phyloP scores from a whole-genome alignment of 64 coral and sea anemone genomes.

The Pocillopora damicornis region DNA sequence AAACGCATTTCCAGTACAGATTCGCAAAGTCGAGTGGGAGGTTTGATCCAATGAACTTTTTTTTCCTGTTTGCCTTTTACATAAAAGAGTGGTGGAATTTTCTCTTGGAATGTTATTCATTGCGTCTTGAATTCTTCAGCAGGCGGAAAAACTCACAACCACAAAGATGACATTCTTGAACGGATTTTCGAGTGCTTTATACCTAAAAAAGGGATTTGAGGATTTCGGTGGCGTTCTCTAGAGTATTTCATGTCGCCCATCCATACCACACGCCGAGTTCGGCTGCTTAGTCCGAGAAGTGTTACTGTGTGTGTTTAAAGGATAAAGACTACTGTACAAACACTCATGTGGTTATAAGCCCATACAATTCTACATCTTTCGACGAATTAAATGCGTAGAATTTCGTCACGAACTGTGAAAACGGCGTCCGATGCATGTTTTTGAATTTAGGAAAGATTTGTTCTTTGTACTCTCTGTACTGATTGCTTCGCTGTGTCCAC shows the following conservation, averaged over 20 bases:
- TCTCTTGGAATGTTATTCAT: neutral
- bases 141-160: neutral
- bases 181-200: conserved; percentile 18
- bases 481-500: no score
- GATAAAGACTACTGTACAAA: conserved; percentile 40
- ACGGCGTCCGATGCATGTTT: conserved; percentile 5
- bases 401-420: conserved; percentile 39
- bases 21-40: no score
- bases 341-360: conserved; percentile 2
- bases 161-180: conserved; percentile 22
- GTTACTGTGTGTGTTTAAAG: conserved; percentile 9
- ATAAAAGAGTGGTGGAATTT: no score
- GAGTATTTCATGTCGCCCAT: conserved; percentile 9
- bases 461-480: neutral
- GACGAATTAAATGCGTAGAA: conserved; percentile 7
- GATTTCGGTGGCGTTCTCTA: conserved; percentile 18
- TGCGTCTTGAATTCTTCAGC: conserved; percentile 1
- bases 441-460: neutral
- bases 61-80: neutral
- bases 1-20: no score
- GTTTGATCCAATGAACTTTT: neutral
- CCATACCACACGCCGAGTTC: conserved; percentile 18
- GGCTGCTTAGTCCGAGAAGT: neutral
- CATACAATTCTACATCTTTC: neutral
- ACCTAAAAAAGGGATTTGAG: conserved; percentile 22